Percentiles rank a stretch among this genome's conserved stretches.
Evolutionary conservation across 2,113 vertebrate species (phyloP).

Genomic region (Nesoenas mayeri): DNA sequence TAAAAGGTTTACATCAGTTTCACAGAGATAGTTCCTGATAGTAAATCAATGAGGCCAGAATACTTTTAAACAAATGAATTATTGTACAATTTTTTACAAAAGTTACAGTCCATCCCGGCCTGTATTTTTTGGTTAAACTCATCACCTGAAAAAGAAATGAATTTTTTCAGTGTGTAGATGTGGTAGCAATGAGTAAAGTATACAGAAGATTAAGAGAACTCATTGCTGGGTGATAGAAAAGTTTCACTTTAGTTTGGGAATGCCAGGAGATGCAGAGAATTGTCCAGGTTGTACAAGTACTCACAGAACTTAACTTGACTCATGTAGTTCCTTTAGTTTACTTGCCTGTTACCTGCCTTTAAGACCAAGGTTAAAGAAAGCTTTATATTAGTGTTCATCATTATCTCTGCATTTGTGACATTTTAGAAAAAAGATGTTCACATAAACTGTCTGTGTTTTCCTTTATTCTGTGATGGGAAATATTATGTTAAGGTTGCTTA

Average conservation of each 20-base stretch:
- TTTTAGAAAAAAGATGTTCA: conserved; percentile 39
- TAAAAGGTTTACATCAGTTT: background rate
- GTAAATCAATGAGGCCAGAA: background rate
- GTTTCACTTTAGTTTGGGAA: background rate
- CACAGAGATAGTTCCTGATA: background rate
- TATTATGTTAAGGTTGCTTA: too few species aligned
- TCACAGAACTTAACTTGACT: background rate
- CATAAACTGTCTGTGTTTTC: conserved; percentile 18
- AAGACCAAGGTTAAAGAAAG: background rate
- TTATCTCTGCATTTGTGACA: background rate
- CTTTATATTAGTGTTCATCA: background rate
- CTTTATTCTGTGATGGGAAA: background rate
- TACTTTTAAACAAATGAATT: background rate
- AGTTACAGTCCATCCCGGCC: background rate
- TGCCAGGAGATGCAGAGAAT: background rate
- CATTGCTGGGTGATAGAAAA: background rate
- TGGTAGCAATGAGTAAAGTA: background rate
- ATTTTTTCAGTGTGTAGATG: background rate
- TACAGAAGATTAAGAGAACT: background rate
- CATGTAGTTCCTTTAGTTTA: background rate
- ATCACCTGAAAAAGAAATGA: background rate
- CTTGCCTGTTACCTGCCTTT: background rate
- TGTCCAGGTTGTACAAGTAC: background rate
- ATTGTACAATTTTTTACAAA: background rate
- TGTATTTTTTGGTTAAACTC: background rate